phyloP scores from a whole-genome alignment of 1,140 invertebrate species.

The Colletes gigas region DNA sequence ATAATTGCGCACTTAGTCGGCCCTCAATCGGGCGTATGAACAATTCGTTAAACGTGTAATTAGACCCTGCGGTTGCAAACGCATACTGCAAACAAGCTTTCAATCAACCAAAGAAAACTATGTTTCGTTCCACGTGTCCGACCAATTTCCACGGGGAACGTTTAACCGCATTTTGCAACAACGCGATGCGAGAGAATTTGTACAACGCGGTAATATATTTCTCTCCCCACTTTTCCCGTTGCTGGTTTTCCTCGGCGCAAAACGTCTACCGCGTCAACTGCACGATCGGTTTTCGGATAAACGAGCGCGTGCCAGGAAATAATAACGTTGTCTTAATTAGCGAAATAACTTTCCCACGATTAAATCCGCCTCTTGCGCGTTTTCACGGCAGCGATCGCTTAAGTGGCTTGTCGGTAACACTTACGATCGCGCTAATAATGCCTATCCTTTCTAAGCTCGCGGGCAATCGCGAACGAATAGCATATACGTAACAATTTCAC shows the following conservation, averaged over 20 bases:
- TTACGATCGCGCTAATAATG: slow-evolving; percentile 1
- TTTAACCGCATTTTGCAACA: slow-evolving; percentile 12
- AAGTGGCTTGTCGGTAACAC: slow-evolving; percentile 17
- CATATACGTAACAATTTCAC: too few species aligned
- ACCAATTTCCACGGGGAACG: slow-evolving; percentile 27
- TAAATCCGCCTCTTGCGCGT: slow-evolving; percentile 7
- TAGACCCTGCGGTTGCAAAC: not conserved
- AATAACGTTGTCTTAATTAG: slow-evolving; percentile 33
- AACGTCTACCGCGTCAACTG: slow-evolving; percentile 14
- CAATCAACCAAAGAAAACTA: slow-evolving; percentile 38
- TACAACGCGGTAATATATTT: not conserved
- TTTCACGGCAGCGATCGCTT: not conserved
- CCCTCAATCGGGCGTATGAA: not conserved
- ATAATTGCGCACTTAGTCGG: not conserved
- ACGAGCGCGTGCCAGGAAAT: not conserved
- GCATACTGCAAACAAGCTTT: not conserved
- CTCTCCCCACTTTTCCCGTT: not conserved
- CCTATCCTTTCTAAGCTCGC: too few species aligned
- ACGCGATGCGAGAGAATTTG: not conserved
- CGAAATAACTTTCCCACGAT: slow-evolving; percentile 36
- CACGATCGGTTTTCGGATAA: slow-evolving; percentile 19
- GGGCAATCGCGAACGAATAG: too few species aligned
- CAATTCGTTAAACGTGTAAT: not conserved
- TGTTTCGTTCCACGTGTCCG: not conserved
- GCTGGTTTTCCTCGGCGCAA: not conserved